Percentiles rank a stretch among this genome's conserved stretches.
These are phyloP conservation scores for Apantesis nais DNA, from an alignment of 2,888 invertebrate genomes.

Conservation along the genomic window DNA sequence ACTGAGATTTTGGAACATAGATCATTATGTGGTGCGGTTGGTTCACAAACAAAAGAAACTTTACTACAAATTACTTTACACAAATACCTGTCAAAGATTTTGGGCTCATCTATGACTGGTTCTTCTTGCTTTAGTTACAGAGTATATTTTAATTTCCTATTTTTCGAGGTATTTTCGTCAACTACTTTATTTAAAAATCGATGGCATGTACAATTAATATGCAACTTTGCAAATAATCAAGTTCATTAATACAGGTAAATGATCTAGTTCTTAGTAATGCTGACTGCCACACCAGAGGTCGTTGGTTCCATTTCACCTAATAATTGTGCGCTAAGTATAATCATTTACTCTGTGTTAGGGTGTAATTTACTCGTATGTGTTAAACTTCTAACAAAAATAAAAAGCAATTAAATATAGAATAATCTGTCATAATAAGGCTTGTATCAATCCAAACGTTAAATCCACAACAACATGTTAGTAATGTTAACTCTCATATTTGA, in stretches of 20 bases:
- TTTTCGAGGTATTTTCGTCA: background rate
- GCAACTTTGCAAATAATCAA: background rate
- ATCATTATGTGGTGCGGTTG: background rate
- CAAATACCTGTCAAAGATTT: background rate
- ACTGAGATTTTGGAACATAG: background rate
- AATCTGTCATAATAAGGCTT: background rate
- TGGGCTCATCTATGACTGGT: background rate
- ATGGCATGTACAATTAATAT: background rate
- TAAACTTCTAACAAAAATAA: no score
- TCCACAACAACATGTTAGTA: background rate
- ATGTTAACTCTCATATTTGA: slow-evolving; percentile 25
- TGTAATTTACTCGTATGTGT: no score
- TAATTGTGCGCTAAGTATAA: no score
- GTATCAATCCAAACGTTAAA: background rate
- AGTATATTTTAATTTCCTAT: background rate
- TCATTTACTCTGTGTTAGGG: no score
- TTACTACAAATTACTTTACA: background rate
- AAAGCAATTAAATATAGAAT: background rate
- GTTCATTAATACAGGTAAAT: no score
- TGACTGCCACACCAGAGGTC: no score
- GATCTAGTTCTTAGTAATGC: no score
- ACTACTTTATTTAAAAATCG: no score
- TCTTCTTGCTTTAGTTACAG: background rate
- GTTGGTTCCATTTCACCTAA: no score
- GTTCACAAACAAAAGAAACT: background rate